Percentiles rank a stretch among this genome's conserved stretches.
Conservation (phyloP, 2,888 invertebrate species). For the Ophion ventricosus region DNA sequence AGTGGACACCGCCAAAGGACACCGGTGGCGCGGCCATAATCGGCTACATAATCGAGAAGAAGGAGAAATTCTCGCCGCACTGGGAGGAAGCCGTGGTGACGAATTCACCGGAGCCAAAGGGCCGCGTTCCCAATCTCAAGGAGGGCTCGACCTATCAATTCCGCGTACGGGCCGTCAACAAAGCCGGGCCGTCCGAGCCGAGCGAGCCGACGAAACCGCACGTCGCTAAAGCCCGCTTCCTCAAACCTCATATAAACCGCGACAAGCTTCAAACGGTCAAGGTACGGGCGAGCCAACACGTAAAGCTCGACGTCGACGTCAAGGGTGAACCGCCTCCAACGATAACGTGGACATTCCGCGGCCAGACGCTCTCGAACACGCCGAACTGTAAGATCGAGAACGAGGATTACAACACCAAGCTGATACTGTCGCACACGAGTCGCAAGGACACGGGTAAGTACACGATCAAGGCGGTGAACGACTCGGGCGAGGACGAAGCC, state of each 20-base stretch:
- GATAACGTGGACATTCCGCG: slow-evolving; percentile 91
- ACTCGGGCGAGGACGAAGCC: slow-evolving; percentile 96
- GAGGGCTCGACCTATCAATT: slow-evolving; percentile 98
- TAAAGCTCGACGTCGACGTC: slow-evolving; percentile 96
- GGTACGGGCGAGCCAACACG: slow-evolving; percentile 94
- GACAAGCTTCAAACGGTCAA: slow-evolving; percentile 95
- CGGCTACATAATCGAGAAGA: slow-evolving; percentile 95
- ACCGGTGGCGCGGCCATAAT: slow-evolving; percentile 92
- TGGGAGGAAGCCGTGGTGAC: slow-evolving; percentile 90
- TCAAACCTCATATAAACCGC: slow-evolving; percentile 97
- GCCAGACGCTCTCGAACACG: slow-evolving; percentile 88
- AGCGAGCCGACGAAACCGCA: slow-evolving; percentile 95
- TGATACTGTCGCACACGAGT: slow-evolving; percentile 91
- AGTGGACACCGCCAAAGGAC: slow-evolving; percentile 92
- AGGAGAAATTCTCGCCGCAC: slow-evolving; percentile 89
- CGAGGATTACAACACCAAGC: slow-evolving; percentile 95
- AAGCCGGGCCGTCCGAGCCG: slow-evolving; percentile 96
- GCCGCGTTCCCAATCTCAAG: slow-evolving; percentile 92
- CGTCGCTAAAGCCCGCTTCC: slow-evolving; percentile 92
- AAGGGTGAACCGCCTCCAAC: slow-evolving; percentile 98
- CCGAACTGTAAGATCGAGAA: slow-evolving; percentile 91
- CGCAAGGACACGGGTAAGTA: slow-evolving; percentile 96
- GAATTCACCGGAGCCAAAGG: slow-evolving; percentile 90
- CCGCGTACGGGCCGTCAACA: slow-evolving; percentile 96
- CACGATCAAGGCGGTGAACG: slow-evolving; percentile 95